A percentile compares a stretch with the other conserved stretches of the same genome.
phyloP scores from a whole-genome alignment of 1,140 invertebrate species.

The Drosophila guanche region DNA sequence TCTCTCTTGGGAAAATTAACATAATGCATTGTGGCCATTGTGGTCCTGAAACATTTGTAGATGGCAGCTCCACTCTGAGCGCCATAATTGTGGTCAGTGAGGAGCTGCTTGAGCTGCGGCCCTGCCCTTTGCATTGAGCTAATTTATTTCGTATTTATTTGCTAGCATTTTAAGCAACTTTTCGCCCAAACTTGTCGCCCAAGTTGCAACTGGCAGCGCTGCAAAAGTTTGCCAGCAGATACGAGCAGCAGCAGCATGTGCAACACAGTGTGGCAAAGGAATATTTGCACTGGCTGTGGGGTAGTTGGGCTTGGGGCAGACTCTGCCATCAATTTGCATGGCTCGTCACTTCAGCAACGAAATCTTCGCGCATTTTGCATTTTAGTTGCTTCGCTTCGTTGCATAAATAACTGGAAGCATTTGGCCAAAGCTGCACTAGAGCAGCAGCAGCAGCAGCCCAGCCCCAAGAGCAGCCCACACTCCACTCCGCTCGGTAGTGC shows the following conservation, averaged over 20 bases:
- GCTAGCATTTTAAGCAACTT: constrained; percentile 22
- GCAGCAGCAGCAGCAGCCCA: no score
- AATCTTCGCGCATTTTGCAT: constrained; percentile 72
- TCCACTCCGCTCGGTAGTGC: constrained; percentile 35
- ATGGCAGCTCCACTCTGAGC: constrained; percentile 24
- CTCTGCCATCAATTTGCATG: constrained; percentile 64
- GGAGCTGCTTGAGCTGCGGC: constrained; percentile 5
- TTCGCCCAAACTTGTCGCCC: constrained; percentile 16
- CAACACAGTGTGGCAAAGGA: constrained; percentile 26
- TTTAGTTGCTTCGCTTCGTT: constrained; percentile 68
- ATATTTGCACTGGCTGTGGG: constrained; percentile 1
- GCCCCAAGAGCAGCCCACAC: no score
- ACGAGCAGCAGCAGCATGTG: constrained; percentile 11
- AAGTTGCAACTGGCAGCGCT: no score
- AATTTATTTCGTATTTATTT: constrained; percentile 48
- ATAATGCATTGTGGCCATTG: constrained; percentile 43
- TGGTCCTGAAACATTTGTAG: constrained; percentile 37
- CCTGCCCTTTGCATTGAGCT: constrained; percentile 11
- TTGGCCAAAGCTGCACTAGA: background rate
- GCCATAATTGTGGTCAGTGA: constrained; percentile 9
- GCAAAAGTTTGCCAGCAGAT: constrained; percentile 31
- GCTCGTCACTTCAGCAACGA: constrained; percentile 63
- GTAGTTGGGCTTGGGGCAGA: no score
- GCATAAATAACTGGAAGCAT: constrained; percentile 70
- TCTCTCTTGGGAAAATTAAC: constrained; percentile 21